Conservation (phyloP, 2,113 vertebrate species). For the Crotalus horridus region DNA sequence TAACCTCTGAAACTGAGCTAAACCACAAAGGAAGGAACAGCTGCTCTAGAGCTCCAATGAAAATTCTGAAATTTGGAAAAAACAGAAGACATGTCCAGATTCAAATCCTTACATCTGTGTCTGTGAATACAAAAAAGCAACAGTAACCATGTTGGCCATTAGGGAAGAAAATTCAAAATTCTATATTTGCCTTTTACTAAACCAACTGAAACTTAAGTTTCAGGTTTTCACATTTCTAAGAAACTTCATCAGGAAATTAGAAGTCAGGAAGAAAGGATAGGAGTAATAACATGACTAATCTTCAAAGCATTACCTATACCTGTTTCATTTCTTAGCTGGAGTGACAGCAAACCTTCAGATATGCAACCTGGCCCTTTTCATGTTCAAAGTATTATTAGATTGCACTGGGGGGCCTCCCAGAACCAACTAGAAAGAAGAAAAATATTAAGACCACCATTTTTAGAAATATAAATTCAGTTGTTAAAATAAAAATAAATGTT, state of each 20-base stretch:
- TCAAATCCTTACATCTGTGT: neutral
- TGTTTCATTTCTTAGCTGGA: neutral
- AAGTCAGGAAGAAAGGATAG: neutral
- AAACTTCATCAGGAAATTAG: neutral
- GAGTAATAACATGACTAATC: neutral
- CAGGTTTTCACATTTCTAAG: neutral
- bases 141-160: neutral
- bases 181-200: neutral
- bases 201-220: neutral
- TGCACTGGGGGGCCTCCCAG: neutral
- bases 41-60: neutral
- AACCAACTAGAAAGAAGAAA: neutral
- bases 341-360: neutral
- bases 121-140: neutral
- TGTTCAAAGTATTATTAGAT: neutral
- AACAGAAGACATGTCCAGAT: neutral
- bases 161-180: neutral
- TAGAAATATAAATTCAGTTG: neutral
- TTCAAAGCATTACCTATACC: neutral
- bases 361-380: neutral
- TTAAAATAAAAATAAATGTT: neutral
- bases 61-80: neutral
- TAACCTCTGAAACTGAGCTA: neutral
- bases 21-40: neutral
- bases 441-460: neutral